Percentiles rank a stretch among this genome's conserved stretches.
Evolutionary conservation across 2,113 vertebrate genomes (phyloP).

Genomic region (Chloroceryle aenea): DNA sequence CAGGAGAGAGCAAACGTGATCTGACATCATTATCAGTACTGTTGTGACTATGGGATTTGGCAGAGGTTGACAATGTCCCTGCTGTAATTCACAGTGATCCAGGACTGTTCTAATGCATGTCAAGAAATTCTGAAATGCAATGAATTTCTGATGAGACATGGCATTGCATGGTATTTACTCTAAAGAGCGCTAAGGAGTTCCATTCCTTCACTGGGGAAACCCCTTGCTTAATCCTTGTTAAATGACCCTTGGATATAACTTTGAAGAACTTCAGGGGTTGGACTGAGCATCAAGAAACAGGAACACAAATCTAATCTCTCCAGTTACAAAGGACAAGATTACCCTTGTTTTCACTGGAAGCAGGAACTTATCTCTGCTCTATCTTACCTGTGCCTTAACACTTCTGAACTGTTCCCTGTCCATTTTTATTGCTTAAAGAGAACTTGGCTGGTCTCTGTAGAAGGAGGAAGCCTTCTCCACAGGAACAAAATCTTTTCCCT

Average conservation of each 20-base stretch:
- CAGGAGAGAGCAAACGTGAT: not conserved
- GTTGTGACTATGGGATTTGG: not conserved
- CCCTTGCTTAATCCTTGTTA: not conserved
- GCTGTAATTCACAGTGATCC: not conserved
- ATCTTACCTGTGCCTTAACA: fast-evolving
- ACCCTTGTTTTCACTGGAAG: not conserved
- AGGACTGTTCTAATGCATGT: not conserved
- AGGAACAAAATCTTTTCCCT: not conserved
- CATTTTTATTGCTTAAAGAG: not conserved
- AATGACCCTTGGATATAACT: not conserved
- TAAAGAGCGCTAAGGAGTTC: not conserved
- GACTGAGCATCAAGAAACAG: fast-evolving
- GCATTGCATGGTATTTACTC: not conserved
- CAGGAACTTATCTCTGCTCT: not conserved
- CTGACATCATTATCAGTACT: not conserved
- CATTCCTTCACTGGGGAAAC: not conserved
- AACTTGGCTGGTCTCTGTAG: not conserved
- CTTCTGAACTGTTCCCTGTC: not conserved
- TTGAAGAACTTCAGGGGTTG: not conserved
- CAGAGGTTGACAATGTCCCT: not conserved
- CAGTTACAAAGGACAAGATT: not conserved
- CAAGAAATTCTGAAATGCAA: not conserved
- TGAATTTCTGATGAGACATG: not conserved
- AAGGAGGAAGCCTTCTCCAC: not conserved
- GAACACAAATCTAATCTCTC: not conserved